Percentiles rank a stretch among this genome's conserved stretches.
Evolutionary conservation across 2,888 invertebrate species (phyloP).

Genomic region (Hecatera dysodea): DNA sequence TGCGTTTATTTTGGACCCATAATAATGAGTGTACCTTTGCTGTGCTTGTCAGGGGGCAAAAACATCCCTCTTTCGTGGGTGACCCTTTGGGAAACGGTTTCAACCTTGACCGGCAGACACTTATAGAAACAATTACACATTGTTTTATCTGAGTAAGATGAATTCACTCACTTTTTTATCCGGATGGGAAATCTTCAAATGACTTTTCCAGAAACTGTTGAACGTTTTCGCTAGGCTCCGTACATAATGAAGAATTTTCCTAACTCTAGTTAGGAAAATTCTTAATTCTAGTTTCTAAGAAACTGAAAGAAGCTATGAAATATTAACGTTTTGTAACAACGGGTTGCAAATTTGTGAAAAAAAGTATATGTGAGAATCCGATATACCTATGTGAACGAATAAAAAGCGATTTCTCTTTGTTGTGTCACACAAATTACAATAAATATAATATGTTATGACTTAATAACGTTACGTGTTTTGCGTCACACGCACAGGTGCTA

Average conservation of each 20-base stretch:
- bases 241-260: too few species aligned
- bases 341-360: not conserved
- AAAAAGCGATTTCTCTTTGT: not conserved
- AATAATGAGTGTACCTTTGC: not conserved
- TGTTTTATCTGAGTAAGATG: not conserved
- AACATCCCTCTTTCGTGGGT: not conserved
- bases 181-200: too few species aligned
- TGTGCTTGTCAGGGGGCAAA: not conserved
- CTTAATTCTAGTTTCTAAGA: not conserved
- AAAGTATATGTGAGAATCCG: not conserved
- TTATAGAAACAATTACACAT: not conserved
- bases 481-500: conserved; percentile 7
- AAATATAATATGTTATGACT: conserved; percentile 23
- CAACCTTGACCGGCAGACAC: conserved; percentile 36
- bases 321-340: not conserved
- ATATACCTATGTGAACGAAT: too few species aligned
- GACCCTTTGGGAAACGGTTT: not conserved
- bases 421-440: conserved; percentile 15
- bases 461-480: not conserved
- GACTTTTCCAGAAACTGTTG: too few species aligned
- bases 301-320: not conserved
- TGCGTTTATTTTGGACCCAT: not conserved
- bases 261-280: too few species aligned
- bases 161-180: not conserved
- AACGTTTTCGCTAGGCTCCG: too few species aligned